Percentiles rank a stretch among this genome's conserved stretches.
Conservation (phyloP, 2,113 vertebrate genomes). For the Prochilodus magdalenae region DNA sequence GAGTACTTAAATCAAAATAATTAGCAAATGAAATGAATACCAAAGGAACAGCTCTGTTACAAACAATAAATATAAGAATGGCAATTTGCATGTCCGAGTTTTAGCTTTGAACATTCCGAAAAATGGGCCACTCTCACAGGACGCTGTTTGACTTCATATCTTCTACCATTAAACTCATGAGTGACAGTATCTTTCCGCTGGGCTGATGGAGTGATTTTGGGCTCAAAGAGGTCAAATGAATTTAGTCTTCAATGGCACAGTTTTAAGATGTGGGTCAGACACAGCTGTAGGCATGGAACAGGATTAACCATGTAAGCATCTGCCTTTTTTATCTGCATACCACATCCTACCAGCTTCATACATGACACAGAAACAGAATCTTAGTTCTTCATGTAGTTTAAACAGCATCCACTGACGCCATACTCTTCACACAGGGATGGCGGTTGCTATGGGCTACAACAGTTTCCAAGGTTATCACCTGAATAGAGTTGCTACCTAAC, state of each 20-base stretch:
- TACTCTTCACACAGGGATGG: not conserved
- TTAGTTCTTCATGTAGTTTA: not conserved
- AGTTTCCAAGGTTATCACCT: conserved; percentile 27
- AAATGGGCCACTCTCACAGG: not conserved
- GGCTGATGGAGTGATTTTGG: not conserved
- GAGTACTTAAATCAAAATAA: not conserved
- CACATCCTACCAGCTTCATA: conserved; percentile 12
- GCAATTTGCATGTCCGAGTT: not conserved
- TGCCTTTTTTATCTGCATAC: conserved; percentile 15
- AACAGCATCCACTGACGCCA: not conserved
- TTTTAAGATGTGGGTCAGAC: conserved; percentile 51
- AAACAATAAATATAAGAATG: conserved; percentile 7
- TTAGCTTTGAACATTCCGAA: not conserved
- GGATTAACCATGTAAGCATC: conserved; percentile 16
- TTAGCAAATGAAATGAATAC: too few species aligned
- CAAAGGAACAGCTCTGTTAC: too few species aligned
- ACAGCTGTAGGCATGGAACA: conserved; percentile 37
- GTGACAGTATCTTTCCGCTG: not conserved
- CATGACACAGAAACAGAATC: not conserved
- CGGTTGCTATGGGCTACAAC: conserved; percentile 39
- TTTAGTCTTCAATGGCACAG: conserved; percentile 36
- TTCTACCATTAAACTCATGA: conserved; percentile 6
- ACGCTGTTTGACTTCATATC: conserved; percentile 10
- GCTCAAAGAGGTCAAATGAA: conserved; percentile 41
- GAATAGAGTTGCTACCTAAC: conserved; percentile 15